These are phyloP conservation scores for Lutraria lutraria DNA, from an alignment of 2,888 invertebrate species.

Conservation along the genomic window DNA sequence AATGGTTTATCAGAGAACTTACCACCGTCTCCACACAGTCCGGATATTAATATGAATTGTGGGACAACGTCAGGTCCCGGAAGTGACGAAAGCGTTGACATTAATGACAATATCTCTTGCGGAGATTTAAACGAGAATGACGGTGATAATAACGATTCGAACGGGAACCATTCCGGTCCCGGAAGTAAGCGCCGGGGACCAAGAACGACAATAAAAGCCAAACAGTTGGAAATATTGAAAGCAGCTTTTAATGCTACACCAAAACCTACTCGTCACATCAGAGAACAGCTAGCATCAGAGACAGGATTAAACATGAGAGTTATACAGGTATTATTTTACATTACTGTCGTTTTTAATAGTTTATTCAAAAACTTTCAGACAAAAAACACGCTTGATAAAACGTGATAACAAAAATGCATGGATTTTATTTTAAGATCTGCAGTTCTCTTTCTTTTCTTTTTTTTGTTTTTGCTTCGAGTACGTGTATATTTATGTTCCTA, in stretches of 20 bases:
- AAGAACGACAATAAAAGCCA: constrained; percentile 99
- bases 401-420: no score
- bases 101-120: constrained; percentile 69
- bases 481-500: no score
- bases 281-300: constrained; percentile 99
- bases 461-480: no score
- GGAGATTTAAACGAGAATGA: constrained; percentile 69
- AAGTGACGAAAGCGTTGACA: constrained; percentile 69
- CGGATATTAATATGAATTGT: constrained; percentile 63
- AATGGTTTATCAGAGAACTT: constrained; percentile 45
- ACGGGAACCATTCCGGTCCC: constrained; percentile 87
- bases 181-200: constrained; percentile 92
- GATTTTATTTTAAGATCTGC: no score
- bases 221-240: constrained; percentile 99
- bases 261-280: constrained; percentile 99
- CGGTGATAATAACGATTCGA: constrained; percentile 87
- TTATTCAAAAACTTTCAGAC: no score
- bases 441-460: no score
- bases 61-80: constrained; percentile 67
- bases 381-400: no score
- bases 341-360: not conserved
- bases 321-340: constrained; percentile 93
- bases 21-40: constrained; percentile 63
- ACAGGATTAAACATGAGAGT: constrained; percentile 99
- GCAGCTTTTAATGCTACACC: constrained; percentile 99